phyloP scores from a whole-genome alignment of 2,797 vertebrate species.

The Leptodactylus fallax region DNA sequence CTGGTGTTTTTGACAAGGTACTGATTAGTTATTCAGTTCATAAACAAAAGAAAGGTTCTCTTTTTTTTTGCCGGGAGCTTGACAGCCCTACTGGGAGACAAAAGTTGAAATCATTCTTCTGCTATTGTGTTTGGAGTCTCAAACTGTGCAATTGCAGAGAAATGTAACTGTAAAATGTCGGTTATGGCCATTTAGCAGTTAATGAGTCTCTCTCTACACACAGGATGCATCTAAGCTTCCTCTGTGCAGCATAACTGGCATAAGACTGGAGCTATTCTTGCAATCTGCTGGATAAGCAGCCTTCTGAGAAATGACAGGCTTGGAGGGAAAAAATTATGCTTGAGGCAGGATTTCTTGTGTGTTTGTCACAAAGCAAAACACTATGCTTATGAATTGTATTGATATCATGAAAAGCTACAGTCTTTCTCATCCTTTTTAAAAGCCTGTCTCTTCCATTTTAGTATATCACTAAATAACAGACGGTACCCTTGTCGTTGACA shows the following conservation, averaged over 20 bases:
- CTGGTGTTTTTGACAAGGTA: constrained; percentile 67
- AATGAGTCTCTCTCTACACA: constrained; percentile 67
- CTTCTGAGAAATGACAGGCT: constrained; percentile 74
- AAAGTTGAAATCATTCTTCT: constrained; percentile 61
- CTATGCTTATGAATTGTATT: constrained; percentile 32
- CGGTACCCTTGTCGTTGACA: constrained; percentile 46
- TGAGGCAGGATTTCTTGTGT: constrained; percentile 74
- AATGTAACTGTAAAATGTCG: constrained; percentile 58
- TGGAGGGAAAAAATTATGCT: constrained; percentile 73
- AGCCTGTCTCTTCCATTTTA: constrained; percentile 23
- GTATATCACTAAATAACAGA: constrained; percentile 52
- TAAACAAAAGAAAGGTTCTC: constrained; percentile 69
- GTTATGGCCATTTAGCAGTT: constrained; percentile 66
- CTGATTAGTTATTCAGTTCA: constrained; percentile 68
- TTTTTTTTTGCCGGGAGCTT: constrained; percentile 69
- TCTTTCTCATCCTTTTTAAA: constrained; percentile 47
- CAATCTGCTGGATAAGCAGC: constrained; percentile 70
- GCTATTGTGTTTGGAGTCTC: constrained; percentile 65
- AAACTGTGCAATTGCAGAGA: constrained; percentile 57
- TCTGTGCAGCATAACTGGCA: constrained; percentile 68
- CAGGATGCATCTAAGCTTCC: constrained; percentile 63
- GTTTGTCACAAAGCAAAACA: constrained; percentile 51
- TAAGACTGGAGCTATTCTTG: constrained; percentile 69
- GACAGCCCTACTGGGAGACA: constrained; percentile 65
- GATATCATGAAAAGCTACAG: constrained; percentile 19